Evolutionary conservation across 2,888 invertebrate species (phyloP).

Genomic region (Taphrorychus bicolor): DNA sequence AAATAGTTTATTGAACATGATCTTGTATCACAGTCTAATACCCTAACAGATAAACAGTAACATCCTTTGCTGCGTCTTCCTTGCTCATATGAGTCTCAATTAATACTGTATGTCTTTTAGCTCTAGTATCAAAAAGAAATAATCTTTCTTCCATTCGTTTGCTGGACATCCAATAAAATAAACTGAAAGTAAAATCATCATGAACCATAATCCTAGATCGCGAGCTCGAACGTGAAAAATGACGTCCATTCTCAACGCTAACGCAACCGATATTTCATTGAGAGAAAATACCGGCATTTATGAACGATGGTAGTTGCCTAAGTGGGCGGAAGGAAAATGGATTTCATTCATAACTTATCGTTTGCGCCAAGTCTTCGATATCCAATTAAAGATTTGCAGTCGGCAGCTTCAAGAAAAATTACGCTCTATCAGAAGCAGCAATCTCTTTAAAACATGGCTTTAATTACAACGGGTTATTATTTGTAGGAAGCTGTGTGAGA

Average conservation of each 20-base stretch:
- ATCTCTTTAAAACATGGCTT: background rate
- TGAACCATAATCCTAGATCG: background rate
- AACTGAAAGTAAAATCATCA: no score
- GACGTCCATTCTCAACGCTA: conserved; percentile 10
- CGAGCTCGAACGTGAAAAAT: conserved; percentile 12
- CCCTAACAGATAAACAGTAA: no score
- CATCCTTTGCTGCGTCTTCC: no score
- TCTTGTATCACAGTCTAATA: no score
- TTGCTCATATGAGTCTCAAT: no score
- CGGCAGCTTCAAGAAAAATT: conserved; percentile 1
- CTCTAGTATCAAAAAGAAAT: no score
- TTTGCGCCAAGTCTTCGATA: background rate
- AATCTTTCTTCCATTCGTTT: no score
- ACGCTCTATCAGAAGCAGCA: background rate
- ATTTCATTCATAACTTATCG: conserved; percentile 20
- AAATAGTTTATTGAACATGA: no score
- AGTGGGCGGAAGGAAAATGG: conserved; percentile 26
- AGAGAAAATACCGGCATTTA: conserved; percentile 22
- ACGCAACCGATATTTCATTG: conserved; percentile 18
- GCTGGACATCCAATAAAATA: no score
- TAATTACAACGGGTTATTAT: conserved; percentile 2
- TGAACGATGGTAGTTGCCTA: conserved; percentile 20
- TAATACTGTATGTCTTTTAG: no score
- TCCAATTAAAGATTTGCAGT: conserved; percentile 6
- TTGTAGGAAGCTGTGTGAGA: background rate